A percentile compares a stretch with the other conserved stretches of the same genome.
phyloP scores from a whole-genome alignment of 2,888 invertebrate species.

The Volucella inflata region DNA sequence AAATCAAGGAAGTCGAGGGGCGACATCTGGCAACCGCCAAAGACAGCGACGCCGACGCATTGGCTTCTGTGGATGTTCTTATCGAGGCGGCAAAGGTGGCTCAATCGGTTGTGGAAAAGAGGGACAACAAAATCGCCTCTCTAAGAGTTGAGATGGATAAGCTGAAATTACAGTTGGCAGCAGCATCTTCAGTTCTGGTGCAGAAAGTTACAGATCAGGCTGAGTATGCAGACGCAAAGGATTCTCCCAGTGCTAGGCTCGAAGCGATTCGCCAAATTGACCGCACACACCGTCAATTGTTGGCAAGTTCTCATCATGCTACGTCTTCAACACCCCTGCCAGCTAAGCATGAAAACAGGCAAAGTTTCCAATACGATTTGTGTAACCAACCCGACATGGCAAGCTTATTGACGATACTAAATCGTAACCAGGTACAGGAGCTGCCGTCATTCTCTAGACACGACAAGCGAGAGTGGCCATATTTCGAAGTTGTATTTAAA shows the following conservation, averaged over 20 bases:
- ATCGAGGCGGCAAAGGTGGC: no score
- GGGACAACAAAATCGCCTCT: no score
- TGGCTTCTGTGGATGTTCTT: no score
- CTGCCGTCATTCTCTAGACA: constrained; percentile 20
- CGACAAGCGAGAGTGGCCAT: constrained; percentile 9
- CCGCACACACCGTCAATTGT: no score
- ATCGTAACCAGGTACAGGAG: constrained; percentile 28
- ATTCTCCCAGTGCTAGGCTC: constrained; percentile 4
- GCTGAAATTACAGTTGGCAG: constrained; percentile 2
- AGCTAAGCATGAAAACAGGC: no score
- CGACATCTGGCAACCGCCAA: no score
- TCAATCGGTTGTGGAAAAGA: no score
- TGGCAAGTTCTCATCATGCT: not conserved
- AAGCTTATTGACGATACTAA: constrained; percentile 18
- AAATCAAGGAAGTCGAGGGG: no score
- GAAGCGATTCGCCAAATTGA: constrained; percentile 17
- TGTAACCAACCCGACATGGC: constrained; percentile 30
- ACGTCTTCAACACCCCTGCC: not conserved
- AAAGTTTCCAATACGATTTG: not conserved
- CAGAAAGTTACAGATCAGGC: not conserved
- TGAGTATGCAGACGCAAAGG: not conserved
- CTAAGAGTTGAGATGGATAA: constrained; percentile 21
- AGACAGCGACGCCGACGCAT: no score
- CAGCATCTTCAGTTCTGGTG: not conserved
- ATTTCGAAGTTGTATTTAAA: constrained; percentile 17